phyloP scores from a whole-genome alignment of 37 sponge, comb jelly and placozoan species.

The Agelas oroides region DNA sequence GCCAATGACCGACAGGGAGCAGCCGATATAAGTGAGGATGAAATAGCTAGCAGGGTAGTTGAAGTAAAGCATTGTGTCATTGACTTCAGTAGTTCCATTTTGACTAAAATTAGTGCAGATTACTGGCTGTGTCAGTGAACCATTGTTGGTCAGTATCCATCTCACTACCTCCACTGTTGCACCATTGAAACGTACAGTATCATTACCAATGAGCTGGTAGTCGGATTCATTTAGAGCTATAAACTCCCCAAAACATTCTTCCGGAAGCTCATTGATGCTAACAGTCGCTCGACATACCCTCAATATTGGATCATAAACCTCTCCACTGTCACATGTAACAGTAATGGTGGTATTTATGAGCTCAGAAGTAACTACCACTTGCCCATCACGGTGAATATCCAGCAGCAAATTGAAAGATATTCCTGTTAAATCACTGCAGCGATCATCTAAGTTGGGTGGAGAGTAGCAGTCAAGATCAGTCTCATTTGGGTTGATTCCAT shows the following conservation, averaged over 20 bases:
- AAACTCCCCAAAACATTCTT: conserved; percentile 8
- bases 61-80: not conserved
- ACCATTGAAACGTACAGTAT: conserved; percentile 1
- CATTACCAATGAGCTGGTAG: conserved; percentile 1
- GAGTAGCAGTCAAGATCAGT: no score
- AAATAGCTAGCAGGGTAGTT: conserved; percentile 13
- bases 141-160: no score
- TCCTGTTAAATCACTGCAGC: not conserved
- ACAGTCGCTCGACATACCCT: conserved; percentile 3
- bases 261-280: not conserved
- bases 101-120: conserved; percentile 20
- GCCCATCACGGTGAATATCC: not conserved
- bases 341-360: not conserved
- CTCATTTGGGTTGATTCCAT: not conserved
- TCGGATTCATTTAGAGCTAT: conserved; percentile 21
- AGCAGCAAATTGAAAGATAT: conserved; percentile 26
- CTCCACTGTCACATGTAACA: not conserved
- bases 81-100: conserved; percentile 5
- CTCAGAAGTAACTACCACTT: not conserved
- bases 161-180: not conserved
- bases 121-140: not conserved
- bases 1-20: conserved; percentile 57
- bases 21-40: conserved; percentile 53
- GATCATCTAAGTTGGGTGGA: no score
- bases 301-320: not conserved